Percentiles rank a stretch among this genome's conserved stretches.
Evolutionary conservation across 2,113 vertebrate species (phyloP).

Genomic region (Neodon shergylaensis): DNA sequence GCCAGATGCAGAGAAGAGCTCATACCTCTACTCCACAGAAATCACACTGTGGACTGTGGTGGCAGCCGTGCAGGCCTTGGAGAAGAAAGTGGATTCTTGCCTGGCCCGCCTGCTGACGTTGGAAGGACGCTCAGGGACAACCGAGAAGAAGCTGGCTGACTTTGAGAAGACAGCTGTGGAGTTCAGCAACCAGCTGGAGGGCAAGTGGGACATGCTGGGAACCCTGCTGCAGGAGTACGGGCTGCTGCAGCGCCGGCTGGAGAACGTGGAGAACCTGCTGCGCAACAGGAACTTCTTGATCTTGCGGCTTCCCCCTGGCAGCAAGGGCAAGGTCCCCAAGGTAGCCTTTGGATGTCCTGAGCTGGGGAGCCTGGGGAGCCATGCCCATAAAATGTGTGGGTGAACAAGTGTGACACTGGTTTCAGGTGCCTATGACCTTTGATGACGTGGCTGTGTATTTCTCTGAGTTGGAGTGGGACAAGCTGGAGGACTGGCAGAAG

Average conservation of each 20-base stretch:
- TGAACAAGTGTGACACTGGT: neutral
- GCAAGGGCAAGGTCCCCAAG: slow-evolving; percentile 76
- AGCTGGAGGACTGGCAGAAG: slow-evolving; percentile 76
- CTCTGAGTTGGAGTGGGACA: slow-evolving; percentile 74
- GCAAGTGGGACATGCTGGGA: slow-evolving; percentile 73
- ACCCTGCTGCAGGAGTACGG: slow-evolving; percentile 61
- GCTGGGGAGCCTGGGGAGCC: rapidly evolving
- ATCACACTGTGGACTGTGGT: slow-evolving; percentile 75
- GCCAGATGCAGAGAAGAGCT: slow-evolving; percentile 32
- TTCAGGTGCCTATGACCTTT: slow-evolving; percentile 76
- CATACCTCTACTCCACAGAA: slow-evolving; percentile 71
- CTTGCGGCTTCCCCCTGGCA: slow-evolving; percentile 70
- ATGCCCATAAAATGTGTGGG: neutral
- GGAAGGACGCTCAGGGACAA: slow-evolving; percentile 45
- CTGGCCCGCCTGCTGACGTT: slow-evolving; percentile 64
- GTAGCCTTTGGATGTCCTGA: slow-evolving; percentile 11
- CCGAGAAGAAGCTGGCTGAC: slow-evolving; percentile 69
- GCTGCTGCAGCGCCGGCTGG: slow-evolving; percentile 72
- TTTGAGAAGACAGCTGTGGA: slow-evolving; percentile 51
- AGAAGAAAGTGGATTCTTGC: slow-evolving; percentile 78
- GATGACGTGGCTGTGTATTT: slow-evolving; percentile 73
- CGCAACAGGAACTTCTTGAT: slow-evolving; percentile 76
- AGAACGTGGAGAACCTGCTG: slow-evolving; percentile 74
- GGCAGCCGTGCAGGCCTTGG: slow-evolving; percentile 76
- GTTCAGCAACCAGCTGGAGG: slow-evolving; percentile 67